A percentile compares a stretch with the other conserved stretches of the same genome.
These are phyloP conservation scores for Archaeoteleia sp. DNA, from an alignment of 2,888 invertebrate species.

Conservation along the genomic window DNA sequence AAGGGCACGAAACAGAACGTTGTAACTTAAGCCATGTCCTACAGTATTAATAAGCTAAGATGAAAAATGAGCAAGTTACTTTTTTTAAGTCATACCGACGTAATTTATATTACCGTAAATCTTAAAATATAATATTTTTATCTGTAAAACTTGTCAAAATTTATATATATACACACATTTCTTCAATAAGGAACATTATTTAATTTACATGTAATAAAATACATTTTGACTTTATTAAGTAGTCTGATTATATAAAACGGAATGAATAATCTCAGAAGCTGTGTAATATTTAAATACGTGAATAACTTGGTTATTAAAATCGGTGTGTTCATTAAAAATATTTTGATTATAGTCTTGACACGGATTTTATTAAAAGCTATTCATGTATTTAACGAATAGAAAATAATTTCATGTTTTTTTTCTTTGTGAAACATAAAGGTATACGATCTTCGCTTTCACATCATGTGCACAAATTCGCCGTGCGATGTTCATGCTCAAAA, in stretches of 20 bases:
- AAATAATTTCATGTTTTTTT: conserved; percentile 12
- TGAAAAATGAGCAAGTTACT: conserved; percentile 45
- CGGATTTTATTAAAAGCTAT: conserved; percentile 15
- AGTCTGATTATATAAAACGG: too few species aligned
- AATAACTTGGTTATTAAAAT: conserved; percentile 12
- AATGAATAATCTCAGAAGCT: too few species aligned
- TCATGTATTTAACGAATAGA: background rate
- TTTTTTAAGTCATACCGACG: conserved; percentile 6
- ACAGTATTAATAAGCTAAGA: conserved; percentile 73
- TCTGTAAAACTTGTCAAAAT: too few species aligned
- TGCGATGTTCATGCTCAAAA: conserved; percentile 52
- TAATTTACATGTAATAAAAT: too few species aligned
- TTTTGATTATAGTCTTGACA: conserved; percentile 12
- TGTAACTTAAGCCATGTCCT: conserved; percentile 68
- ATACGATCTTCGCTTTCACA: conserved; percentile 32
- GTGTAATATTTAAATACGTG: too few species aligned
- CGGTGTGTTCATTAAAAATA: conserved; percentile 17
- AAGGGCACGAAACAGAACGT: conserved; percentile 48
- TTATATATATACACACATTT: too few species aligned
- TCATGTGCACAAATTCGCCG: conserved; percentile 18
- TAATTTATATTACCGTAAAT: background rate
- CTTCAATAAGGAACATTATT: too few species aligned
- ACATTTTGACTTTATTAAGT: too few species aligned
- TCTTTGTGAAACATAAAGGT: conserved; percentile 25
- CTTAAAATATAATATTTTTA: too few species aligned